Evolutionary conservation across 2,888 invertebrate species (phyloP), one percentile per base, ranked within the genome.

Genomic region (Mesorhabditis belari): DNA sequence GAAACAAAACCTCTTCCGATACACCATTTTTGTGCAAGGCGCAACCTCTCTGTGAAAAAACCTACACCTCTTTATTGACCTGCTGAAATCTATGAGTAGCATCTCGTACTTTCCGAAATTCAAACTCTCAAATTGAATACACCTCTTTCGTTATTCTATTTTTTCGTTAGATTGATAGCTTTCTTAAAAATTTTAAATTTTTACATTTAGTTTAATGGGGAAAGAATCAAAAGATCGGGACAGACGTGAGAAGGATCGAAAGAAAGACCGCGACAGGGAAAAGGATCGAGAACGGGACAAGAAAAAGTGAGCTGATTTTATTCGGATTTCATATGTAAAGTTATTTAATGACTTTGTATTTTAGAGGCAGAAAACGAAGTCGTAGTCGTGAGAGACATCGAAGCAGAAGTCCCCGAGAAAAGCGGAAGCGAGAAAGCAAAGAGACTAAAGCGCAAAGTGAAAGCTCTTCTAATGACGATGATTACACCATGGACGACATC

Each of bases 171-270:
- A n/a, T n/a, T n/a, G n/a, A n/a, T n/a, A n/a, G n/a, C n/a, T n/a
- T n/a, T n/a, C n/a, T n/a, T n/a, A n/a, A n/a, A n/a, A n/a, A n/a
- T n/a, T n/a, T n/a, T n/a, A 69, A 61, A 28, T 60, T 63, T 9
- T 69, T 69, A n/a, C 64, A 61, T 49, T 67, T 67, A 35, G 64
- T 61, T 58, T 65, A 68, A 59, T 71, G 65, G 23, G 69, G 67
- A 9, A 62, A 29, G 4, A 69, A 58, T 9, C 71, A 24, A 55
- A 63, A 51, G 60, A 57, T 21, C 55, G 58, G 5, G 56, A 63
- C 3, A 54, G 67, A 4, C 58, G 67, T 6, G 54, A 60, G 3
- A 54, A 61, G 23, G 65, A 65, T 17, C 58, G 65, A 6, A 59
- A 68, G 57, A 57, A 54, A 9, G 57, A 60, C n/a, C 58, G 68